phyloP scores from a whole-genome alignment of 2,797 vertebrate genomes.

The Apogon hyalosoma region DNA sequence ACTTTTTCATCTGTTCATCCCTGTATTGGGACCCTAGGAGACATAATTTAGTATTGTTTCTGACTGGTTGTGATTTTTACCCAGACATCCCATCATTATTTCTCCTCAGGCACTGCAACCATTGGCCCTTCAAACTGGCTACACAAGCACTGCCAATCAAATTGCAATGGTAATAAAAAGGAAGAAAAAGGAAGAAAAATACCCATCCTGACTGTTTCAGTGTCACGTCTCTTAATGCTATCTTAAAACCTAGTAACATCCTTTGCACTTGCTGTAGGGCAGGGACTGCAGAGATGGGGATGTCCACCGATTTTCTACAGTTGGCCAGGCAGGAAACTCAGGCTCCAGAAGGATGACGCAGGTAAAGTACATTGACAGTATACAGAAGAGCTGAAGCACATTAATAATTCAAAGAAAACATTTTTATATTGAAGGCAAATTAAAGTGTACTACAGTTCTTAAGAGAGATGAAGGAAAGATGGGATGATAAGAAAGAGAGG shows the following conservation, averaged over 20 bases:
- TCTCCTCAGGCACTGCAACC: conserved; percentile 71
- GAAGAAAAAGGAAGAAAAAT: conserved; percentile 1
- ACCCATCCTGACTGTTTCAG: not conserved
- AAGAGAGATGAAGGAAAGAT: conserved; percentile 14
- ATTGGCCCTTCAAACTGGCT: conserved; percentile 51
- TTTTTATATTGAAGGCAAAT: conserved; percentile 47
- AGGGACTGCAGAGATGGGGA: conserved; percentile 68
- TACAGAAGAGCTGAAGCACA: conserved; percentile 66
- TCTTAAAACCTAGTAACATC: conserved; percentile 12
- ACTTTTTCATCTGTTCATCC: conserved; percentile 22
- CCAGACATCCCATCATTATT: conserved; percentile 57
- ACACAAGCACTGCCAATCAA: conserved; percentile 51
- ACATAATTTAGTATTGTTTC: conserved; percentile 27
- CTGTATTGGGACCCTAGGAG: conserved; percentile 24
- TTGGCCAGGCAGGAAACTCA: conserved; percentile 37
- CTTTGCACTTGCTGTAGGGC: conserved; percentile 57
- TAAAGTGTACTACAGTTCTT: conserved; percentile 33
- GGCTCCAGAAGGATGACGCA: conserved; percentile 53
- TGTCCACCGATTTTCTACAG: conserved; percentile 64
- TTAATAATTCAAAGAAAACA: conserved; percentile 68
- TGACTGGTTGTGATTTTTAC: conserved; percentile 44
- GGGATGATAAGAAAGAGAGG: conserved; percentile 15
- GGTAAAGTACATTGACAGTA: conserved; percentile 60
- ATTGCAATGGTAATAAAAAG: conserved; percentile 50
- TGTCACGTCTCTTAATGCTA: not conserved